These are phyloP conservation scores for Myotis davidii DNA, from an alignment of 2,113 vertebrate genomes.

Conservation along the genomic window DNA sequence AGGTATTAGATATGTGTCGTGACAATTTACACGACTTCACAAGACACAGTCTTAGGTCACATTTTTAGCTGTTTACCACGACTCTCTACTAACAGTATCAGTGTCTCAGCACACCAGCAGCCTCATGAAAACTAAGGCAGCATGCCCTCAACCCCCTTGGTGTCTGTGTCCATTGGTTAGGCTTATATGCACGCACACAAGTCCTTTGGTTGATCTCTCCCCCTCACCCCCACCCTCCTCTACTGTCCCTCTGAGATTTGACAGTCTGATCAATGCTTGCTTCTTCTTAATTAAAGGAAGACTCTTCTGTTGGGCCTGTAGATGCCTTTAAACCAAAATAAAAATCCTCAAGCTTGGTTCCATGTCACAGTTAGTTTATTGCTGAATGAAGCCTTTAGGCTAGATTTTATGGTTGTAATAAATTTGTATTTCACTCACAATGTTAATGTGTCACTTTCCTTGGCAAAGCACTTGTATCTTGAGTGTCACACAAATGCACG, in stretches of 20 bases:
- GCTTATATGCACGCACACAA: too few species aligned
- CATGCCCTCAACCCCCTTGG: too few species aligned
- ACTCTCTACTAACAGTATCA: not conserved
- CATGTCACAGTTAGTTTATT: not conserved
- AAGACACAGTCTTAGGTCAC: not conserved
- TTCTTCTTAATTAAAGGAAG: not conserved
- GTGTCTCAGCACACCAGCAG: not conserved
- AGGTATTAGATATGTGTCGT: too few species aligned
- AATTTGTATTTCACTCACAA: not conserved
- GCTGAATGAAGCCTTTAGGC: not conserved
- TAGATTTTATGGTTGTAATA: slow-evolving; percentile 8
- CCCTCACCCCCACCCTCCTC: too few species aligned
- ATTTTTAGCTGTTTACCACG: not conserved
- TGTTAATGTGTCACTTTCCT: not conserved
- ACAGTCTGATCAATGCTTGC: too few species aligned
- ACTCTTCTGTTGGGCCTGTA: not conserved
- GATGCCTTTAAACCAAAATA: not conserved
- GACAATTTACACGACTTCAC: not conserved
- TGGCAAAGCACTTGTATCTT: not conserved
- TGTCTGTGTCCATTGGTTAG: too few species aligned
- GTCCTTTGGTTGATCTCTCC: too few species aligned
- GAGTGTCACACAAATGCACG: not conserved
- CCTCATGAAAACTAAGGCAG: not conserved
- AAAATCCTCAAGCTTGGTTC: not conserved
- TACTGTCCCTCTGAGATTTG: too few species aligned